Evolutionary conservation across 2,797 vertebrate species (phyloP), one percentile per base, ranked within the genome.

Genomic region (Acestrorhynchus altus): DNA sequence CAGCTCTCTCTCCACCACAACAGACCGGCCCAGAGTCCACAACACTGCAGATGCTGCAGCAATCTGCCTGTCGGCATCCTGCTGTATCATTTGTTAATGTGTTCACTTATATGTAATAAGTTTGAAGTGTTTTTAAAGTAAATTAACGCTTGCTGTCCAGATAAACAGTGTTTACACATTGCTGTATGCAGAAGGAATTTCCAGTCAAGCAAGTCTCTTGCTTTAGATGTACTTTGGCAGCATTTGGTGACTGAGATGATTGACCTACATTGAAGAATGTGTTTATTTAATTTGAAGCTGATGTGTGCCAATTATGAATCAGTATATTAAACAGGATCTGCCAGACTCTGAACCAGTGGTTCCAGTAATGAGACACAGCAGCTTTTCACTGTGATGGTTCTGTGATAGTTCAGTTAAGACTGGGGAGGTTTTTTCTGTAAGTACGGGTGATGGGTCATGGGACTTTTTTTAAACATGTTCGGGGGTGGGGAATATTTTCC

Each of bases 311-410:
- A 11, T 22, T 56, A 12, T 35, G 57, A 60, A 60, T 35, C 31
- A 35, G 57, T 18, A 13, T 8, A 8, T 1, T 9, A 35, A 10
- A 6, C 26, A 13, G 5, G 13, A 16, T 16, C 15, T 35, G 31
- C 18, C n/a, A 9, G n/a, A 12, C 35, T 22, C 60, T 64, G 35
- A 18, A 15, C 28, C 18, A 63, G 16, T 64, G 35, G 18, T 42
- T 20, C 0, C 35, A 64, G 35, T 64, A 65, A 44, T 65, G 40
- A 65, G 63, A 46, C 40, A 22, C 40, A 65, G 56, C 40, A 44
- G 0, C 28, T 66, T 42, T 15, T 56, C 1, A n/a, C 47, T n/a
- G 47, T 56, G 39, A 44, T 65, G 24, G 18, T 22, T 46, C 8
- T 46, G 28, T 46, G 18, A 13, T 31, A 11, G 16, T 57, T 57